Evolutionary conservation across 2,113 vertebrate genomes (phyloP), one percentile per base, ranked within the genome.

Genomic region (Lagopus leucura): DNA sequence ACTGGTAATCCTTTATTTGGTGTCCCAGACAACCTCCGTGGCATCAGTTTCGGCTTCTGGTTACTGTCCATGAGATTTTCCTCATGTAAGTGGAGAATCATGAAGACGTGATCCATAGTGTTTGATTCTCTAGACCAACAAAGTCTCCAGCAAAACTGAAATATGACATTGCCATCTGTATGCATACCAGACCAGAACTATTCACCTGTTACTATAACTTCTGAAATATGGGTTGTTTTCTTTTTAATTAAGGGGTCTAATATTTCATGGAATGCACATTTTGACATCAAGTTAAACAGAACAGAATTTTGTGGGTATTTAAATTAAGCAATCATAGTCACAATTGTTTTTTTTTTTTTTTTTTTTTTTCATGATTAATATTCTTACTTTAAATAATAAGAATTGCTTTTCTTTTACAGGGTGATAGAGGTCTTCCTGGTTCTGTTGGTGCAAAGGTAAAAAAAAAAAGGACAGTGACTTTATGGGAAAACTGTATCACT

Each of bases 371-470:
- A 40, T 80, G 9, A 28, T 17, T 65, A 43, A 32, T 48, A 17
- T 6, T 54, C 17, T 54, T 90, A 78, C 38, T 79, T 4, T 6
- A 50, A 40, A 14, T 88, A 72, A 70, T 45, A n/a, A 52, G 10
- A 34, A 22, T 55, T 76, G 11, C 2, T 83, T 63, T 91, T 96
- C 70, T 97, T 91, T 98, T 92, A 88, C 97, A 99, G 99, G 99
- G 99, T 86, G 98, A 98, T 63, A 91, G 88, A 85, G 99, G 99
- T 55, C 86, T 93, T 36, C 93, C 85, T 34, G 99, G 99, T 54
- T 84, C 92, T 32, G 63, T 84, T n/a, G 99, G 99, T 95, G 93
- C 95, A 86, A 99, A 99, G 99, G 99, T 99, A 95, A 25, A 76
- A 74, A 86, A 25, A 76, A 74, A 30, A n/a, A n/a, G 13, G 10